Evolutionary conservation across 2,888 invertebrate species (phyloP).

Genomic region (Hydrotaea cyrtoneurina): DNA sequence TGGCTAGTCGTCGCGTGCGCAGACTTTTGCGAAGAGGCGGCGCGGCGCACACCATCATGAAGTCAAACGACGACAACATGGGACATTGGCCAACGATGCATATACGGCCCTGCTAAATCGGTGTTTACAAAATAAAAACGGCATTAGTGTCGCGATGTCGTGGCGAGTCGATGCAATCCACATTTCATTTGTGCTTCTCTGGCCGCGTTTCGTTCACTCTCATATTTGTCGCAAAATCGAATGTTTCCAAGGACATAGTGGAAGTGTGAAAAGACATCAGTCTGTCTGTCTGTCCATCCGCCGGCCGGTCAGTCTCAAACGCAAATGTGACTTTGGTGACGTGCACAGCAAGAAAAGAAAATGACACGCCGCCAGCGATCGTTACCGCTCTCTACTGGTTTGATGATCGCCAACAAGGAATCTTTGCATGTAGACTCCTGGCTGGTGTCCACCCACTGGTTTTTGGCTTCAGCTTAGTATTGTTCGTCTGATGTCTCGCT

Average conservation of each 20-base stretch:
- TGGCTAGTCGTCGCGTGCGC: slow-evolving; percentile 33
- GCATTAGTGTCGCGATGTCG: slow-evolving; percentile 31
- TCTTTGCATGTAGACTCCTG: slow-evolving; percentile 24
- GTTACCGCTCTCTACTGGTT: not conserved
- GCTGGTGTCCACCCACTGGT: slow-evolving; percentile 36
- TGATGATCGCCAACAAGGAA: not conserved
- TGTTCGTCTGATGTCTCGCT: slow-evolving; percentile 23
- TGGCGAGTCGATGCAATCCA: slow-evolving; percentile 8
- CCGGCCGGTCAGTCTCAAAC: not conserved
- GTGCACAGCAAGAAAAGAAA: slow-evolving; percentile 7
- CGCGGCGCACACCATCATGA: not conserved
- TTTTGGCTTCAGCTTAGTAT: slow-evolving; percentile 12
- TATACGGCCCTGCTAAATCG: not conserved
- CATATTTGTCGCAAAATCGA: not conserved
- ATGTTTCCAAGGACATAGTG: slow-evolving; percentile 20
- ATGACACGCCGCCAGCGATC: slow-evolving; percentile 10
- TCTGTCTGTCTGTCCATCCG: not conserved
- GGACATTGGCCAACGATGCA: not conserved
- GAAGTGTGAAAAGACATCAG: slow-evolving; percentile 37
- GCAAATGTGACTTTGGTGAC: slow-evolving; percentile 44
- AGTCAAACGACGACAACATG: slow-evolving; percentile 14
- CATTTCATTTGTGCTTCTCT: not conserved
- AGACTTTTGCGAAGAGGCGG: slow-evolving; percentile 1
- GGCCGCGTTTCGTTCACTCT: not conserved
- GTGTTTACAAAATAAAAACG: slow-evolving; percentile 16